Evolutionary conservation across 2,888 invertebrate genomes (phyloP), one percentile per base, ranked within the genome.

Genomic region (Habrosyne pyritoides): DNA sequence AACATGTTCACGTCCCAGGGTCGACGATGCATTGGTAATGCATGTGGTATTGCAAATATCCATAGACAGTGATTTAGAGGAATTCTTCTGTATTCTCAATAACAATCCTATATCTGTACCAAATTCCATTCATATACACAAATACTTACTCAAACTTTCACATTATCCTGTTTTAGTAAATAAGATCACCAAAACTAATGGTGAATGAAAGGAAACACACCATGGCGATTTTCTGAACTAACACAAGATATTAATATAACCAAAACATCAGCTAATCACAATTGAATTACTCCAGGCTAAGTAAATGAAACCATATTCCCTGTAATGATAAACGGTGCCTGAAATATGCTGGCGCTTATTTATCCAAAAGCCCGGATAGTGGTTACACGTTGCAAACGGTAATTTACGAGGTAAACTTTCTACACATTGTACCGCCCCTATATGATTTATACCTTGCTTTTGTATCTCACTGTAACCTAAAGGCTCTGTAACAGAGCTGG

Each of bases 391-490:
- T 63, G 69, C 79, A 75, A 79, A 79, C 74, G 67, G 63, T 81
- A 78, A 85, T 85, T 84, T 83, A 85, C 73, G 80, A 71, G 69
- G 59, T 53, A 61, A 84, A 84, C 77, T 85, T 85, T 80, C 81
- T 66, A 74, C 80, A 79, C 78, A 73, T 71, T 75, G 71, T 18
- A 18, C 28, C 61, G 59, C 56, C 53, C 53, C 54, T 63, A 63
- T 67, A 80, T 80, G 85, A 85, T 85, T 85, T 85, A 84, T 82
- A 69, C 61, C 42, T 56, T 64, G 75, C 71, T 71, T 75, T 75
- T 71, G 76, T 75, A 64, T 64, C 64, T 66, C 65, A 54, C 56
- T 59, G 64, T 64, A 59, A 61, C 61, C 42, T 42, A 21, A 14
- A 22, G 24, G 10, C 51, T 10, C 24, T 50, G 12, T 51, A 51